These are phyloP conservation scores for Elysia crispata DNA, from an alignment of 2,888 invertebrate genomes.

Conservation along the genomic window DNA sequence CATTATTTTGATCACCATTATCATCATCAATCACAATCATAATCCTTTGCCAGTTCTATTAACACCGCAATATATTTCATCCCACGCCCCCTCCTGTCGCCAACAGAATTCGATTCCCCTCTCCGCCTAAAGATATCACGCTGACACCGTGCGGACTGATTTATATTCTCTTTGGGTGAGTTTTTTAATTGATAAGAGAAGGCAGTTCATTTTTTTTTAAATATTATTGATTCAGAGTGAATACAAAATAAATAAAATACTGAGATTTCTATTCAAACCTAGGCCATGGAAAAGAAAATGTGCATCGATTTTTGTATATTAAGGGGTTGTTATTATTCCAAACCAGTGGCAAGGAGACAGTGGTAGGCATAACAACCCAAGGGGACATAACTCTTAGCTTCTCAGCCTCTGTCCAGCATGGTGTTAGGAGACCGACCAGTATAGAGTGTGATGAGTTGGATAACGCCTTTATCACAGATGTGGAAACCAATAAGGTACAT, in stretches of 20 bases:
- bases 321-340: neutral
- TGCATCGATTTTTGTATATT: too few species aligned
- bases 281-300: too few species aligned
- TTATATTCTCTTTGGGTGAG: slow-evolving; percentile 37
- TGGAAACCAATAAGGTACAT: slow-evolving; percentile 22
- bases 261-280: too few species aligned
- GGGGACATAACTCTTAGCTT: slow-evolving; percentile 43
- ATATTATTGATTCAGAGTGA: too few species aligned
- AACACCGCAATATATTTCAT: too few species aligned
- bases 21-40: too few species aligned
- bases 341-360: slow-evolving; percentile 40
- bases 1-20: neutral
- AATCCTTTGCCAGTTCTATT: too few species aligned
- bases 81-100: too few species aligned
- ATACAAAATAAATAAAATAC: too few species aligned
- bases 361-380: slow-evolving; percentile 40
- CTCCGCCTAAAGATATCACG: slow-evolving; percentile 45
- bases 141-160: slow-evolving; percentile 43
- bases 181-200: neutral
- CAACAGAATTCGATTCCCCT: slow-evolving; percentile 44
- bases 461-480: slow-evolving; percentile 46
- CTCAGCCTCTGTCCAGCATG: slow-evolving; percentile 33
- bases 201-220: neutral
- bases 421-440: slow-evolving; percentile 28
- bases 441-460: slow-evolving; percentile 41